Conservation (phyloP, 2,888 invertebrate genomes). For the Kuschelorhynchus macadamiae region DNA sequence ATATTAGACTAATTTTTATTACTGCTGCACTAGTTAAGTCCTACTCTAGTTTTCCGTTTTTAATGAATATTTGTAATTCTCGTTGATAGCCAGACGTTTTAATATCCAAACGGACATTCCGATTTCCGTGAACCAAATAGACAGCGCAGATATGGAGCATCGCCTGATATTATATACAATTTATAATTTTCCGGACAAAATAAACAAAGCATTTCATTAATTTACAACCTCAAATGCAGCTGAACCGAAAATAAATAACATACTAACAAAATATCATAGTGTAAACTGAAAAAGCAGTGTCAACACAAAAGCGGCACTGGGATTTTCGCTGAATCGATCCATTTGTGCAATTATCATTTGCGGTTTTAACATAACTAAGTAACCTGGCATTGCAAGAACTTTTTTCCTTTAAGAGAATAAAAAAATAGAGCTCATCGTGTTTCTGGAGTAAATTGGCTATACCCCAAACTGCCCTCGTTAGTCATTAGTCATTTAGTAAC, state of each 20-base stretch:
- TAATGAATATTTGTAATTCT: constrained; percentile 23
- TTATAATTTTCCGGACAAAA: constrained; percentile 59
- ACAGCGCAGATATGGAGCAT: constrained; percentile 56
- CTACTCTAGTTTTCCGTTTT: background rate
- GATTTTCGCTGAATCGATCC: constrained; percentile 59
- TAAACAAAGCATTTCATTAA: constrained; percentile 62
- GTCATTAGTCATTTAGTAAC: too few relatives aligned
- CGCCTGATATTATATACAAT: constrained; percentile 60
- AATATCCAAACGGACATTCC: constrained; percentile 37
- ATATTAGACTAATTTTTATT: too few relatives aligned
- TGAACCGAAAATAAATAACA: constrained; percentile 61
- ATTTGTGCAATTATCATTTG: constrained; percentile 17
- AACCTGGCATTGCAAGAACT: too few relatives aligned
- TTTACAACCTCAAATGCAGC: constrained; percentile 61
- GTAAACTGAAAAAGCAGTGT: constrained; percentile 61
- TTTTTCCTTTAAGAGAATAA: too few relatives aligned
- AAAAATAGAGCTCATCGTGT: too few relatives aligned
- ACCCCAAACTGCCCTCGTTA: too few relatives aligned
- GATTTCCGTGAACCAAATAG: constrained; percentile 31
- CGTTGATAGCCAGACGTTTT: constrained; percentile 40
- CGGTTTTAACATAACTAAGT: background rate
- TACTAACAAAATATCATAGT: constrained; percentile 59
- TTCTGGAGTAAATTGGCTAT: too few relatives aligned
- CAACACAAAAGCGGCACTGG: constrained; percentile 57
- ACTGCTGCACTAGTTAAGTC: too few relatives aligned